phyloP scores from a whole-genome alignment of 2,113 vertebrate genomes.

The Poeciliopsis prolifica region DNA sequence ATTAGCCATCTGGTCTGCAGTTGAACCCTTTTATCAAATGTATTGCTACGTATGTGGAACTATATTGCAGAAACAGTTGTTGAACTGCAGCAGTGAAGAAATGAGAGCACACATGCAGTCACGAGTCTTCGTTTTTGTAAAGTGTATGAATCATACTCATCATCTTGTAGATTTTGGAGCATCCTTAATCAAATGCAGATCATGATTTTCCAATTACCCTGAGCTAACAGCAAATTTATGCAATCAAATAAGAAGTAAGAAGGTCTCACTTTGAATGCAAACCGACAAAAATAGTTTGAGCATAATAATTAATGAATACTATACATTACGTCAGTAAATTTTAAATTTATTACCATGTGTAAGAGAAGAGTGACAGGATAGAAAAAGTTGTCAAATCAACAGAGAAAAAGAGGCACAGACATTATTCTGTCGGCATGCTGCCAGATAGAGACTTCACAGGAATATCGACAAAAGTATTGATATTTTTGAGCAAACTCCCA shows the following conservation, averaged over 20 bases:
- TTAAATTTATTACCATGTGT: too few species aligned
- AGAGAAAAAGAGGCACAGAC: too few species aligned
- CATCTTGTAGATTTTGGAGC: background rate
- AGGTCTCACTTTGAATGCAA: too few species aligned
- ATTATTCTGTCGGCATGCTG: background rate
- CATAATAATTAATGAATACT: background rate
- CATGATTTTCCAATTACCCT: background rate
- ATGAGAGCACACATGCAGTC: background rate
- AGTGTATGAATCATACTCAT: background rate
- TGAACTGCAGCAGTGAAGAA: background rate
- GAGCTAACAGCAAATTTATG: background rate
- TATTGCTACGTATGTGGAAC: background rate
- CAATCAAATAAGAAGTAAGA: background rate
- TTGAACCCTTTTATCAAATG: background rate
- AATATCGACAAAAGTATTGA: slow-evolving; percentile 37
- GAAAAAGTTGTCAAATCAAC: background rate
- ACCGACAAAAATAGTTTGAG: background rate
- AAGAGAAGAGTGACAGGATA: background rate
- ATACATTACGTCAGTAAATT: too few species aligned
- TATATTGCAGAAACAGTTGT: background rate
- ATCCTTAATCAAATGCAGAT: background rate
- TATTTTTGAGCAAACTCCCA: slow-evolving; percentile 20
- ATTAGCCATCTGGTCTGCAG: background rate
- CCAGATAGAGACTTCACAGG: slow-evolving; percentile 1
- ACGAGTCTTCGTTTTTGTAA: too few species aligned